phyloP scores from a whole-genome alignment of 2,888 invertebrate species.

The Apamea monoglypha region DNA sequence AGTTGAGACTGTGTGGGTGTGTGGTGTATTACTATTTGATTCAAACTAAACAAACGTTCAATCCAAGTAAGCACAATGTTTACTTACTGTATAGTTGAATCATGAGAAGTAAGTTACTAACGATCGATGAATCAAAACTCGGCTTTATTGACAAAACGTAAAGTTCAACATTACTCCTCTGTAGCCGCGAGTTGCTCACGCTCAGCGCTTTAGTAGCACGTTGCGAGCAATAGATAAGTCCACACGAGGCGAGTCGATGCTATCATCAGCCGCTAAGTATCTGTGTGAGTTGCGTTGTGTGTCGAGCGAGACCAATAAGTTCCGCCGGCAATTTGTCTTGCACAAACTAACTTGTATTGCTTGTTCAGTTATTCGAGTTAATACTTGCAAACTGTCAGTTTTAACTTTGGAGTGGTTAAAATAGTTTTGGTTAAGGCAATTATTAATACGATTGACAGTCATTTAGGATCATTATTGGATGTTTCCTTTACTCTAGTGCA shows the following conservation, averaged over 20 bases:
- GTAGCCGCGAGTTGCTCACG: background rate
- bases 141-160: background rate
- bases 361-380: slow-evolving; percentile 1
- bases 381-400: background rate
- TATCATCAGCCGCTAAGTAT: background rate
- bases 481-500: background rate
- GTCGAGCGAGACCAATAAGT: slow-evolving; percentile 15
- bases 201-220: slow-evolving; percentile 5
- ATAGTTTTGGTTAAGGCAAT: background rate
- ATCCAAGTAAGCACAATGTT: background rate
- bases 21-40: background rate
- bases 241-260: background rate
- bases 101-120: background rate
- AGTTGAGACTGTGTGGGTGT: background rate
- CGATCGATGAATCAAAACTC: background rate
- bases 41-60: background rate
- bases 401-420: background rate
- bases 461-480: background rate
- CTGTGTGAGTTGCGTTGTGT: background rate
- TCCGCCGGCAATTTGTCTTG: slow-evolving; percentile 10
- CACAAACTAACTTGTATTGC: background rate
- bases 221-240: background rate
- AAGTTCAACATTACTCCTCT: background rate
- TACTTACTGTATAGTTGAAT: background rate
- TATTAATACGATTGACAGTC: background rate